Evolutionary conservation across 2,888 invertebrate genomes (phyloP).

Genomic region (Tridacna crocea): DNA sequence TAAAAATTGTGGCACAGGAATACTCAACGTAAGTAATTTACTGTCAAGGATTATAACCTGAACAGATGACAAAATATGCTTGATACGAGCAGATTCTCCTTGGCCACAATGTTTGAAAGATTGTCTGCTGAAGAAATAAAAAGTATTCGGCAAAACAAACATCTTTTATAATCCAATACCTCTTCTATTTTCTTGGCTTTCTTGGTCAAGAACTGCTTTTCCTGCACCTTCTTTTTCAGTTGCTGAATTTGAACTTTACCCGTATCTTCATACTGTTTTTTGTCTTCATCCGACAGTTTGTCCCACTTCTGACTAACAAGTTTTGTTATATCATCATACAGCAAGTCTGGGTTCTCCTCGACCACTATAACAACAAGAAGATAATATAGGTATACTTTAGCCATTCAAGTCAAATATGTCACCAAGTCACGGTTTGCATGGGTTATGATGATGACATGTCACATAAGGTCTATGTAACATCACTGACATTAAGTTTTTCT

Average conservation of each 20-base stretch:
- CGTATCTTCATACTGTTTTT: constrained; percentile 54
- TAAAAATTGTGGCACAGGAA: no score
- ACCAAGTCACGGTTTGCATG: background rate
- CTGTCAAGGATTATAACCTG: no score
- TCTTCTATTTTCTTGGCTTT: constrained; percentile 21
- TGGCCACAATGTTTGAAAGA: no score
- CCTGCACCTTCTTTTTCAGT: constrained; percentile 43
- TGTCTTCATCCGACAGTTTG: constrained; percentile 62
- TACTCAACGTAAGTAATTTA: no score
- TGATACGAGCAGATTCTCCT: no score
- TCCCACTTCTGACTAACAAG: constrained; percentile 68
- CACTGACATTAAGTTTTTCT: no score
- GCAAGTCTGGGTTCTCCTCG: constrained; percentile 57
- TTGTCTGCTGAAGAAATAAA: no score
- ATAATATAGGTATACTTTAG: background rate
- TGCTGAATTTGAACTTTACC: constrained; percentile 54
- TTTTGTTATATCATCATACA: constrained; percentile 63
- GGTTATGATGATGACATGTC: background rate
- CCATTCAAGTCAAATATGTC: background rate
- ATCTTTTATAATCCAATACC: background rate
- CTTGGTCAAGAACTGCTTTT: background rate
- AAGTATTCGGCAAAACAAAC: no score
- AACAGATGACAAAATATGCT: no score
- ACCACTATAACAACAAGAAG: background rate
- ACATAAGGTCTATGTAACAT: background rate